phyloP scores from a whole-genome alignment of 2,797 vertebrate species.

The Kryptolebias ocellatus region DNA sequence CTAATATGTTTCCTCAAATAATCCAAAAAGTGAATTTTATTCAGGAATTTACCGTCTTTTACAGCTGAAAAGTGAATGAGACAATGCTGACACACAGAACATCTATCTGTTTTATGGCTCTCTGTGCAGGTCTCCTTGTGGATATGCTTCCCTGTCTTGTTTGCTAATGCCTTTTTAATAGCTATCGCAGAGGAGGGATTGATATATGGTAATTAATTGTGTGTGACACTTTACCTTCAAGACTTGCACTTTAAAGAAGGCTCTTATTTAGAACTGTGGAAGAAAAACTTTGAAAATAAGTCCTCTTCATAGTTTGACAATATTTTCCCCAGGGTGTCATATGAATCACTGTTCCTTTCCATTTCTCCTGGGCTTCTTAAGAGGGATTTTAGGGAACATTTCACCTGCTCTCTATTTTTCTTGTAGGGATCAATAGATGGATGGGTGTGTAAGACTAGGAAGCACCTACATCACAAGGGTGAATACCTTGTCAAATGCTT shows the following conservation, averaged over 20 bases:
- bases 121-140: neutral
- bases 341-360: constrained; percentile 25
- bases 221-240: neutral
- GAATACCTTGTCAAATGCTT: neutral
- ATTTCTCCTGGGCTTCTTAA: constrained; percentile 29
- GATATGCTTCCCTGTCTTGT: neutral
- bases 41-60: neutral
- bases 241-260: neutral
- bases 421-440: constrained; percentile 4
- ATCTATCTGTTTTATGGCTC: neutral
- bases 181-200: neutral
- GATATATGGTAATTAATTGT: constrained; percentile 1
- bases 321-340: constrained; percentile 46
- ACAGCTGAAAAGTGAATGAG: neutral
- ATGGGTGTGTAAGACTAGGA: constrained; percentile 11
- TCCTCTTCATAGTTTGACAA: constrained; percentile 45
- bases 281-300: neutral
- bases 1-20: neutral
- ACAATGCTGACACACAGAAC: neutral
- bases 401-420: constrained; percentile 12
- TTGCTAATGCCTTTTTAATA: constrained; percentile 4
- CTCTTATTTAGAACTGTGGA: no score
- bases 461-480: neutral
- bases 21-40: no score
- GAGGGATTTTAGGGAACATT: neutral